Conservation (phyloP, 2,113 vertebrate genomes). For the Chaetodon auriga region DNA sequence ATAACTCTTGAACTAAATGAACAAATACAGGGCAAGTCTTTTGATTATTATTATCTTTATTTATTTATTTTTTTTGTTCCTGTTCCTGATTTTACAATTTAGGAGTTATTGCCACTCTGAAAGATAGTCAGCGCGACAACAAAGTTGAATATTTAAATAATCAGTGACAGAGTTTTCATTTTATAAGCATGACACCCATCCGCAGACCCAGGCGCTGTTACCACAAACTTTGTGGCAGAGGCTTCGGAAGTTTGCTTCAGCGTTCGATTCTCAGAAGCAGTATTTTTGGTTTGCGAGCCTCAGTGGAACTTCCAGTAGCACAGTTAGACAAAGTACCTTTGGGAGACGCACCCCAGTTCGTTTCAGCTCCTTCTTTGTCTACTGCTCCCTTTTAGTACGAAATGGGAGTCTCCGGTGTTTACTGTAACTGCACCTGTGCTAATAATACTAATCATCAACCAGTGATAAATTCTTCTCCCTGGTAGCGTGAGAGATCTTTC, state of each 20-base stretch:
- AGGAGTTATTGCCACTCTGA: not conserved
- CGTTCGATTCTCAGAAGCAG: not conserved
- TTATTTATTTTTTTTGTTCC: not conserved
- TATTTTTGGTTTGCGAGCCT: slow-evolving; percentile 25
- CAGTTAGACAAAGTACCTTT: slow-evolving; percentile 62
- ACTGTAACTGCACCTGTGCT: slow-evolving; percentile 83
- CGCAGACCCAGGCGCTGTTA: not conserved
- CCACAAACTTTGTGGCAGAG: not conserved
- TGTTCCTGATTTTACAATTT: not conserved
- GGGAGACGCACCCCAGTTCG: slow-evolving; percentile 65
- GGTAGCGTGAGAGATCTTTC: slow-evolving; percentile 78
- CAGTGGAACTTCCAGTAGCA: slow-evolving; percentile 27
- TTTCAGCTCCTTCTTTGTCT: slow-evolving; percentile 72
- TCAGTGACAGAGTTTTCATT: not conserved
- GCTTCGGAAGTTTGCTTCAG: slow-evolving; percentile 12
- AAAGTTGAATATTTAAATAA: not conserved
- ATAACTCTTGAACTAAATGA: slow-evolving; percentile 11
- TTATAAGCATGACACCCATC: not conserved
- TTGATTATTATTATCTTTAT: too few species aligned
- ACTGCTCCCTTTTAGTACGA: slow-evolving; percentile 59
- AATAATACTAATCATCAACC: slow-evolving; percentile 82
- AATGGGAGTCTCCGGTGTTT: slow-evolving; percentile 78
- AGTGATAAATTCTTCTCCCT: slow-evolving; percentile 77
- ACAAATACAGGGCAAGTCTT: not conserved
- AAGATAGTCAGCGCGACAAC: not conserved